phyloP scores from a whole-genome alignment of 2,888 invertebrate genomes.

The Nemoura dubitans region DNA sequence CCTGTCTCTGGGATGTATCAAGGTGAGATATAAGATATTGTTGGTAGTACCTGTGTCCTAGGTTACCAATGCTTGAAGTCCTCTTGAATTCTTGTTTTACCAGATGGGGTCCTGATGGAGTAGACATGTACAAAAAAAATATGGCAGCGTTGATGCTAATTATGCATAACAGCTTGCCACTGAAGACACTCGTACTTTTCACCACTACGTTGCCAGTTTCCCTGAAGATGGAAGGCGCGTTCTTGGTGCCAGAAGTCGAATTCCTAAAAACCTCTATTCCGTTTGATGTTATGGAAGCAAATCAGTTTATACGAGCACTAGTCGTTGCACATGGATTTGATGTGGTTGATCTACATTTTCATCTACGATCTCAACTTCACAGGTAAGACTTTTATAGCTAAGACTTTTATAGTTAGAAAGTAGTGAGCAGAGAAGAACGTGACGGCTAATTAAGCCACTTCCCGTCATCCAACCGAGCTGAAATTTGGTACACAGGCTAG shows the following conservation, averaged over 20 bases:
- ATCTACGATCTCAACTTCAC: not conserved
- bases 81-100: not conserved
- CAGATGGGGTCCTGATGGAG: not conserved
- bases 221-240: not conserved
- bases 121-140: not conserved
- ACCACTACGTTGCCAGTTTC: not conserved
- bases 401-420: no score
- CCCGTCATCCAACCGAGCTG: no score
- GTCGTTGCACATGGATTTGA: not conserved
- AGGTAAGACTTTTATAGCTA: not conserved
- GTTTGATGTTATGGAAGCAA: not conserved
- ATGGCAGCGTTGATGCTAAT: not conserved
- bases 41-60: no score
- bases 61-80: not conserved
- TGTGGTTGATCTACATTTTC: not conserved
- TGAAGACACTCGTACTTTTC: not conserved
- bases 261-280: not conserved
- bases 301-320: not conserved
- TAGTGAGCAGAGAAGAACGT: no score
- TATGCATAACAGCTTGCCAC: not conserved
- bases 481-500: no score
- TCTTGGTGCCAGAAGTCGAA: not conserved
- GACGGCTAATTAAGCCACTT: no score
- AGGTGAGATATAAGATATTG: not conserved
- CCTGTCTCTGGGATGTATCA: not conserved